A percentile compares a stretch with the other conserved stretches of the same genome.
These are phyloP conservation scores for Ormyrus thymus DNA, from an alignment of 2,888 invertebrate genomes.

Conservation along the genomic window DNA sequence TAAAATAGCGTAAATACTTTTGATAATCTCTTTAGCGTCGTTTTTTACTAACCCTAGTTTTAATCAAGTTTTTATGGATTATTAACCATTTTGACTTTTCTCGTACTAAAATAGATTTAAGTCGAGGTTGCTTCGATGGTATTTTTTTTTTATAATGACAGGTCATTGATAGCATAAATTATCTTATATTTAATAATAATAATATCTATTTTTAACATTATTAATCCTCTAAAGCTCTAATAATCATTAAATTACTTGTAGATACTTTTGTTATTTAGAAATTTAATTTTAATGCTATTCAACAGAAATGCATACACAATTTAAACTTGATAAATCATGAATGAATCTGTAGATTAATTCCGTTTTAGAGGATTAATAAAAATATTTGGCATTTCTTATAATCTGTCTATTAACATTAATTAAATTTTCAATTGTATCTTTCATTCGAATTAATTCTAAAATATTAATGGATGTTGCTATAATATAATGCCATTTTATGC, in stretches of 20 bases:
- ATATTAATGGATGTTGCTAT: too few relatives aligned
- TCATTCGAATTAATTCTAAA: constrained; percentile 26
- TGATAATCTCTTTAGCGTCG: neutral
- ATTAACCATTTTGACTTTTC: constrained; percentile 10
- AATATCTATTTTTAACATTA: neutral
- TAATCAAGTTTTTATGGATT: constrained; percentile 20
- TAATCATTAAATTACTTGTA: constrained; percentile 2
- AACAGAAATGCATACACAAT: neutral
- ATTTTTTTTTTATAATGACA: constrained; percentile 24
- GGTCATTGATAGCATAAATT: constrained; percentile 6
- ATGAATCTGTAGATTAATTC: neutral
- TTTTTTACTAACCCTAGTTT: constrained; percentile 18
- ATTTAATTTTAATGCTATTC: too few relatives aligned
- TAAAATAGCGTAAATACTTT: neutral
- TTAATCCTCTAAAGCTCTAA: constrained; percentile 7
- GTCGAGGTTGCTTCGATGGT: constrained; percentile 56
- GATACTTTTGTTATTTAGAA: neutral
- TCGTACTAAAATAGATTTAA: constrained; percentile 11
- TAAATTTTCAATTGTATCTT: constrained; percentile 41
- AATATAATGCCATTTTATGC: too few relatives aligned
- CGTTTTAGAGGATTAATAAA: constrained; percentile 15
- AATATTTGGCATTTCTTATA: constrained; percentile 3
- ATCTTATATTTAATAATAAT: constrained; percentile 6
- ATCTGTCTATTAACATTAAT: constrained; percentile 33
- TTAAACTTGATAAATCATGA: neutral